These are phyloP conservation scores for Morpho deidamia DNA, from an alignment of 2,888 invertebrate species.

Conservation along the genomic window DNA sequence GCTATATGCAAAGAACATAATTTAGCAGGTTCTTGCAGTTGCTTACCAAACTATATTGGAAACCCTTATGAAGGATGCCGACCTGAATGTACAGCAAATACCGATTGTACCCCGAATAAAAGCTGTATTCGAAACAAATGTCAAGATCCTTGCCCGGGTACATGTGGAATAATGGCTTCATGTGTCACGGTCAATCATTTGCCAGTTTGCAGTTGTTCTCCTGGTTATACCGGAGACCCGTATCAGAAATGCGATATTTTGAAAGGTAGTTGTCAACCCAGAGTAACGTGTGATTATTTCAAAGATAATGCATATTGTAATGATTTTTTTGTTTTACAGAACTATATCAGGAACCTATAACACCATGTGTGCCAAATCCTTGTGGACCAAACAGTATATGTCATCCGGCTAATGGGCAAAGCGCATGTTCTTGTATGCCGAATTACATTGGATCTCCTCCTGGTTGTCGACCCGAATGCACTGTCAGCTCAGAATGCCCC, in stretches of 20 bases:
- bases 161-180: constrained; percentile 84
- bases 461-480: constrained; percentile 88
- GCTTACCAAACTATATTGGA: constrained; percentile 84
- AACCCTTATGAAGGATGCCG: constrained; percentile 89
- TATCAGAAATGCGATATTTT: constrained; percentile 78
- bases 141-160: constrained; percentile 87
- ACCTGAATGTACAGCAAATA: constrained; percentile 85
- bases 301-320: not conserved
- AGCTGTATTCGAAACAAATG: constrained; percentile 87
- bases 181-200: constrained; percentile 86
- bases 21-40: constrained; percentile 82
- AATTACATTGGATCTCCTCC: constrained; percentile 86
- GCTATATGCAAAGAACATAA: constrained; percentile 80
- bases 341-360: constrained; percentile 48
- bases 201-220: constrained; percentile 82
- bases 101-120: constrained; percentile 83
- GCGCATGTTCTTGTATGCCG: constrained; percentile 86
- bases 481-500: constrained; percentile 86
- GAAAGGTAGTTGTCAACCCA: constrained; percentile 39
- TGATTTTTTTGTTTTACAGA: constrained; percentile 34
- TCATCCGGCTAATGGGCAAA: constrained; percentile 82
- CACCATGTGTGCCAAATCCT: constrained; percentile 84
- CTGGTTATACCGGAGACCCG: constrained; percentile 86
- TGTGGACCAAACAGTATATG: constrained; percentile 88
- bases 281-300: not conserved